Conservation (phyloP, 2,797 vertebrate genomes). For the Distichodus sexfasciatus region DNA sequence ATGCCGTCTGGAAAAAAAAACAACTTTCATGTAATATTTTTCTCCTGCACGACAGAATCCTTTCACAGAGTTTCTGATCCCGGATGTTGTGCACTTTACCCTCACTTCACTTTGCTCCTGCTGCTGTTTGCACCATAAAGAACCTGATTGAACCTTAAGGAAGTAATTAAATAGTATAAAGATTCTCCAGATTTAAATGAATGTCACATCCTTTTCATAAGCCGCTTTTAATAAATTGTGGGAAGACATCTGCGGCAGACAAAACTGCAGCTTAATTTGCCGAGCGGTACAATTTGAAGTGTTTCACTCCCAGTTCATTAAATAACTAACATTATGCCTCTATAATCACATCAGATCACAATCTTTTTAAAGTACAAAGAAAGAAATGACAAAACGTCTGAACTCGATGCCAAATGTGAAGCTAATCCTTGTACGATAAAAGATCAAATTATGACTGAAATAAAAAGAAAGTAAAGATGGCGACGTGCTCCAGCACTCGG, state of each 20-base stretch:
- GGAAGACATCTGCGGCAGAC: constrained; percentile 12
- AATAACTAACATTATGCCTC: not conserved
- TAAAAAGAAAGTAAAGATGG: not conserved
- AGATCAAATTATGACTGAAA: not conserved
- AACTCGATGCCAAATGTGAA: not conserved
- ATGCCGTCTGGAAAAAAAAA: not conserved
- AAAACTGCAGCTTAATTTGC: not conserved
- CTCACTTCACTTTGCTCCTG: not conserved
- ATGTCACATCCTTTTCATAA: not conserved
- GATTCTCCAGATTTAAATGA: not conserved
- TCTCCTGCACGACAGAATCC: not conserved
- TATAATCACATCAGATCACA: not conserved
- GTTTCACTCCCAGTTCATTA: not conserved
- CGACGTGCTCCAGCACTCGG: not conserved
- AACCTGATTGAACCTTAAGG: not conserved
- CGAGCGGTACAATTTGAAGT: not conserved
- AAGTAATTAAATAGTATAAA: not conserved
- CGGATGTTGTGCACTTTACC: not conserved
- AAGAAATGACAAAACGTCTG: not conserved
- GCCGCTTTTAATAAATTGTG: not conserved
- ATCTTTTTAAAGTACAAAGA: not conserved
- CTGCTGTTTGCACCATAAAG: not conserved
- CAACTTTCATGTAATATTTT: not conserved
- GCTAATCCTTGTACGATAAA: not conserved
- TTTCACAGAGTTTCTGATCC: not conserved